Percentiles rank a stretch among this genome's conserved stretches.
Evolutionary conservation across 2,888 invertebrate genomes (phyloP).

Genomic region (Erebia palarica): DNA sequence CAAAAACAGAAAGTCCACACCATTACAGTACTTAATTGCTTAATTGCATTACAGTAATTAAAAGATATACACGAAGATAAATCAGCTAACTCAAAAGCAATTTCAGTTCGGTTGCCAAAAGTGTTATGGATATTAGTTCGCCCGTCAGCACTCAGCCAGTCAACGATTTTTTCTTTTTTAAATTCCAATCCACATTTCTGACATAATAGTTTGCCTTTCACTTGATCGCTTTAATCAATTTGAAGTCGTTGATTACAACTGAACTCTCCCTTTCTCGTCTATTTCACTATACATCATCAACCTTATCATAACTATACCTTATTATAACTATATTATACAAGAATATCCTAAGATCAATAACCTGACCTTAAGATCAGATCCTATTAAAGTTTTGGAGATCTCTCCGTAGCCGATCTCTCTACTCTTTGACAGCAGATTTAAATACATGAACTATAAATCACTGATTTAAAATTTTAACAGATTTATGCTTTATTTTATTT

Average conservation of each 20-base stretch:
- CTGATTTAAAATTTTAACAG: too few relatives aligned
- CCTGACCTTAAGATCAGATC: background rate
- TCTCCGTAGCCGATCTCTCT: too few relatives aligned
- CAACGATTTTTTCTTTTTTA: slow-evolving; percentile 33
- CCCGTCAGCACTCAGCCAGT: slow-evolving; percentile 4
- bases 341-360: background rate
- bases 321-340: background rate
- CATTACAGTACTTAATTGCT: slow-evolving; percentile 9
- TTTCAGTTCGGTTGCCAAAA: slow-evolving; percentile 26
- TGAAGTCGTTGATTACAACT: slow-evolving; percentile 32
- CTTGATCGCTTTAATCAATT: slow-evolving; percentile 47
- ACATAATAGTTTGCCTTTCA: slow-evolving; percentile 46
- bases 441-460: too few relatives aligned
- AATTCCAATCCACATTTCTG: slow-evolving; percentile 35
- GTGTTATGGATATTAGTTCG: slow-evolving; percentile 29
- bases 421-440: too few relatives aligned
- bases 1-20: background rate
- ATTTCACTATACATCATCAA: background rate
- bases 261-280: slow-evolving; percentile 7
- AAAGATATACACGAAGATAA: slow-evolving; percentile 15
- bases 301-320: too few relatives aligned
- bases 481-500: too few relatives aligned
- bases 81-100: slow-evolving; percentile 10
- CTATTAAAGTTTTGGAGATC: too few relatives aligned
- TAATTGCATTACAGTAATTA: too few relatives aligned